Percentiles rank a stretch among this genome's conserved stretches.
These are phyloP conservation scores for Liodrosophila aerea DNA, from an alignment of 2,888 invertebrate species.

Conservation along the genomic window DNA sequence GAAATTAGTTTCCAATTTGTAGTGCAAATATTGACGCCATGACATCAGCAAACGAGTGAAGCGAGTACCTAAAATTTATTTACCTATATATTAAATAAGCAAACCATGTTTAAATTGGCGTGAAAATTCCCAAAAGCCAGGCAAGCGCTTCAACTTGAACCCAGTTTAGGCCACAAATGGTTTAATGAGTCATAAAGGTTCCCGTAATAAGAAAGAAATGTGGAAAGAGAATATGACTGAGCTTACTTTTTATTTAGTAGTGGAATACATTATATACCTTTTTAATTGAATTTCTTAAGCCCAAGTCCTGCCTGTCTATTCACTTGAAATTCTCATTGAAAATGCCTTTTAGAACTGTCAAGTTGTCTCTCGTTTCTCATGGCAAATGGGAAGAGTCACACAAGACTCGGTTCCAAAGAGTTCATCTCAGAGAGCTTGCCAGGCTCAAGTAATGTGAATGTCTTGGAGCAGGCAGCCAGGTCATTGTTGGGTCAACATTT, in stretches of 20 bases:
- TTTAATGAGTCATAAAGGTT: slow-evolving; percentile 23
- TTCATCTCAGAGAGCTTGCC: slow-evolving; percentile 28
- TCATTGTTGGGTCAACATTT: slow-evolving; percentile 46
- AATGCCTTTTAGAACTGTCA: slow-evolving; percentile 39
- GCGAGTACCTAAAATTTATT: slow-evolving; percentile 33
- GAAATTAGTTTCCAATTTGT: slow-evolving; percentile 62
- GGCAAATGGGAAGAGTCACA: slow-evolving; percentile 43
- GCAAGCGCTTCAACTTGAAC: slow-evolving; percentile 12
- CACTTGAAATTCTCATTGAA: too few species aligned
- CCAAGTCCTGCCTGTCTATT: too few species aligned
- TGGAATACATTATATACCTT: too few species aligned
- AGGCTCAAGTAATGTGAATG: slow-evolving; percentile 10
- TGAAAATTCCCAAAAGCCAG: slow-evolving; percentile 50
- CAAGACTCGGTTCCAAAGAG: background rate
- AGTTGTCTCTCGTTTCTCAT: slow-evolving; percentile 27
- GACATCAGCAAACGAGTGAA: slow-evolving; percentile 56
- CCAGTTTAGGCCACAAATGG: slow-evolving; percentile 18
- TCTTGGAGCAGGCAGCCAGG: slow-evolving; percentile 14
- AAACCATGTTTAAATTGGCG: slow-evolving; percentile 38
- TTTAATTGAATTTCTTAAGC: too few species aligned
- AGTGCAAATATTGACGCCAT: slow-evolving; percentile 63
- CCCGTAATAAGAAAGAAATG: background rate
- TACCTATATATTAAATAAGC: slow-evolving; percentile 31
- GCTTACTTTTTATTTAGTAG: too few species aligned
- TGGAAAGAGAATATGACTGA: too few species aligned